Evolutionary conservation across 2,113 vertebrate genomes (phyloP), one percentile per base, ranked within the genome.

Genomic region (Myotis yumanensis): DNA sequence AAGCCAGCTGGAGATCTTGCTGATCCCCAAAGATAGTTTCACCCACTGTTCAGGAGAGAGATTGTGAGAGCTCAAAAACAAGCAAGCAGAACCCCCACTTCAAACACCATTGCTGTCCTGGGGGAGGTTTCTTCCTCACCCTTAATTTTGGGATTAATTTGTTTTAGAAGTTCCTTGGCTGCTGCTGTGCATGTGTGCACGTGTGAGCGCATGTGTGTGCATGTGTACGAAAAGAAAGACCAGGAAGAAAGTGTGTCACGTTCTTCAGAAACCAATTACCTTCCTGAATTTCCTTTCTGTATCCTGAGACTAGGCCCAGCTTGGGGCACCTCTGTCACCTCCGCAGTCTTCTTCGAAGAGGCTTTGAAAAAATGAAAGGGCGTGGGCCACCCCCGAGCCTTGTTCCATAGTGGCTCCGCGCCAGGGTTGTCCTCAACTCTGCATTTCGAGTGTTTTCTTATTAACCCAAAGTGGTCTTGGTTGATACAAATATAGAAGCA

Each of bases 141-240:
- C 23, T 89, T 94, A 30, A 83, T 64, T 94, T 57, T 64, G 91
- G 83, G 75, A 62, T 96, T 91, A 68, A 76, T 89, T 75, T 93
- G 64, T 84, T 92, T 96, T 83, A 68, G 87, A 71, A 83, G 91
- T 86, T 93, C 79, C 57, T 85, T 73, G 86, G 89, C 83, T 88
- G 79, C 32, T 35, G 32, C 51, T 11, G 40, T 72, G 68, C n/a
- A 22, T 51, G 77, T 43, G 40, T 68, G 59, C 43, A 7, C 30
- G n/a, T n/a, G 40, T 80, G 32, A 52, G 46, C 32, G 7, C 2
- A 46, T 1, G 4, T 40, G 25, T 64, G 11, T 9, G 15, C 48
- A 62, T 52, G 68, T 87, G 10, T 76, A 51, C 43, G 20, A 46
- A 72, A 72, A 20, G 69, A 85, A 80, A 85, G 52, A 35, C 71